A percentile compares a stretch with the other conserved stretches of the same genome.
phyloP scores from a whole-genome alignment of 2,888 invertebrate genomes.

The Liopterus haemorrhoidalis region DNA sequence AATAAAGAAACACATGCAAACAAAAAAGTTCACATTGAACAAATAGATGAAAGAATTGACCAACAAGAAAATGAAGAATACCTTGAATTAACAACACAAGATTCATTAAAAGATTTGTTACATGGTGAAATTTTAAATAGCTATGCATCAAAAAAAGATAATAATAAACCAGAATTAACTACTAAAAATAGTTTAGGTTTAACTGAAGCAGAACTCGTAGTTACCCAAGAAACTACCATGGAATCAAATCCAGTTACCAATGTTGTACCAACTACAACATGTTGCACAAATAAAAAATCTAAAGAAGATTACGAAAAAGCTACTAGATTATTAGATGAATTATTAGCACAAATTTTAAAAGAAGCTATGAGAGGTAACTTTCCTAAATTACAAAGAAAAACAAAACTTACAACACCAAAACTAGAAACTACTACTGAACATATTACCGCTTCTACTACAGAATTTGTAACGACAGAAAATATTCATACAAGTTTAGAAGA shows the following conservation, averaged over 20 bases:
- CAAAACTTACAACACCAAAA: too few species aligned
- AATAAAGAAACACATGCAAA: slow-evolving; percentile 27
- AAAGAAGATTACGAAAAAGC: slow-evolving; percentile 16
- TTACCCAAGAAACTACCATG: slow-evolving; percentile 20
- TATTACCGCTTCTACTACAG: too few species aligned
- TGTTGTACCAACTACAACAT: slow-evolving; percentile 14
- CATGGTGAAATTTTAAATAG: slow-evolving; percentile 16
- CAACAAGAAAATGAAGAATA: slow-evolving; percentile 12
- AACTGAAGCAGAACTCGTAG: slow-evolving; percentile 16
- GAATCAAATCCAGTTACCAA: slow-evolving; percentile 14
- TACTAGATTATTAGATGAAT: slow-evolving; percentile 9
- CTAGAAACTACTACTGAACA: too few species aligned
- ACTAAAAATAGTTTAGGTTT: too few species aligned
- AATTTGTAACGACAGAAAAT: too few species aligned
- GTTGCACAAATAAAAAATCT: too few species aligned
- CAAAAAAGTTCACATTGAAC: slow-evolving; percentile 12
- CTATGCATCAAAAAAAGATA: slow-evolving; percentile 21
- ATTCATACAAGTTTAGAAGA: too few species aligned
- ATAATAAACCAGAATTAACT: slow-evolving; percentile 10
- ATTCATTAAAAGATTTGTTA: slow-evolving; percentile 1
- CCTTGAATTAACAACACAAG: slow-evolving; percentile 12
- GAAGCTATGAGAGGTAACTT: too few species aligned
- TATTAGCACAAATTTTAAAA: too few species aligned
- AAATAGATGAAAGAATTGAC: slow-evolving; percentile 8
- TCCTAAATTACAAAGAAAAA: too few species aligned